These are phyloP conservation scores for Nycticryphes semicollaris DNA, from an alignment of 2,113 vertebrate species.

Conservation along the genomic window DNA sequence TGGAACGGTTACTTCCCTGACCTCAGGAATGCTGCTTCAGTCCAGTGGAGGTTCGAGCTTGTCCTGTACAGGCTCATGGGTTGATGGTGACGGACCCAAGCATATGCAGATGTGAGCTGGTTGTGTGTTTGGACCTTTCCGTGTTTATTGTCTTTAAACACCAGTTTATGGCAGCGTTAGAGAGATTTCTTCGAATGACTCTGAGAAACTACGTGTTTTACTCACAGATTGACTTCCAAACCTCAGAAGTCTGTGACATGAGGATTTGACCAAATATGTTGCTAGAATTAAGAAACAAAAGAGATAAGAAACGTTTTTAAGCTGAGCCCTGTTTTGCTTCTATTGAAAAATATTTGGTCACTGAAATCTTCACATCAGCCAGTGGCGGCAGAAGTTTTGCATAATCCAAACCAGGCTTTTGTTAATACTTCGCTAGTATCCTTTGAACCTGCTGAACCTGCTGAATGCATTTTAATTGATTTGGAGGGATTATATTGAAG, in stretches of 20 bases:
- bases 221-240: not conserved
- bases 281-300: not conserved
- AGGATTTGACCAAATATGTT: not conserved
- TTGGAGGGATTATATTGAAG: conserved; percentile 39
- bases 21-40: not conserved
- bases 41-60: rapidly evolving
- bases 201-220: not conserved
- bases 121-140: not conserved
- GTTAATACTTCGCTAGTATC: not conserved
- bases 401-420: conserved; percentile 29
- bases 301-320: not conserved
- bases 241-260: not conserved
- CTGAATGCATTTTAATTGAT: conserved; percentile 1
- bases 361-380: not conserved
- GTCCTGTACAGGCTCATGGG: not conserved
- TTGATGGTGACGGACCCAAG: not conserved
- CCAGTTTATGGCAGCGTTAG: not conserved
- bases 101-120: not conserved
- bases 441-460: not conserved
- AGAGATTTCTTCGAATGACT: not conserved
- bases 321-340: not conserved
- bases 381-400: not conserved
- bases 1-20: not conserved
- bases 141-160: not conserved
- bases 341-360: not conserved